Conservation (phyloP, 1,140 invertebrate genomes). For the Zaprionus nigranus region DNA sequence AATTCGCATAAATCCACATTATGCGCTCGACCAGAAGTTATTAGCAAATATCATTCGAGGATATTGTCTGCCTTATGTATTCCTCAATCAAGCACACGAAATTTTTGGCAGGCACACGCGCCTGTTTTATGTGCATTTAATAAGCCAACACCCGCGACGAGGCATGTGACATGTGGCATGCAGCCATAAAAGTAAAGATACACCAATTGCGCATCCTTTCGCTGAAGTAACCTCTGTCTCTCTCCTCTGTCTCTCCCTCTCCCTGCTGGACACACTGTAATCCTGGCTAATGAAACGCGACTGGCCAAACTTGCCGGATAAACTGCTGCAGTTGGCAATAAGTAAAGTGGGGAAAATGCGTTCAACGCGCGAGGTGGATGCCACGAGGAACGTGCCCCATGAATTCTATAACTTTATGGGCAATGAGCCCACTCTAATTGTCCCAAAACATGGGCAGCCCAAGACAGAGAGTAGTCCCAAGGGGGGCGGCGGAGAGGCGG, state of each 20-base stretch:
- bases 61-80: slow-evolving; percentile 2
- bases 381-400: slow-evolving; percentile 58
- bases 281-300: slow-evolving; percentile 71
- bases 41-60: not conserved
- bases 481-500: not conserved
- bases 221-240: not conserved
- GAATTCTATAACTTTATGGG: slow-evolving; percentile 78
- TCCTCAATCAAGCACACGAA: not conserved
- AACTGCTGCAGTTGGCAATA: slow-evolving; percentile 70
- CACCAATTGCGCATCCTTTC: slow-evolving; percentile 20
- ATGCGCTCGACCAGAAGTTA: not conserved
- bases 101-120: slow-evolving; percentile 9
- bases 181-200: slow-evolving; percentile 37
- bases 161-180: slow-evolving; percentile 6
- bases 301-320: slow-evolving; percentile 39
- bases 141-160: slow-evolving; percentile 5
- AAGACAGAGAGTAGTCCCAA: not conserved
- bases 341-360: slow-evolving; percentile 66
- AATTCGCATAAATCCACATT: not conserved
- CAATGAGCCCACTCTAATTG: slow-evolving; percentile 75
- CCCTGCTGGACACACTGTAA: slow-evolving; percentile 16
- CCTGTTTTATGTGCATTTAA: slow-evolving; percentile 38
- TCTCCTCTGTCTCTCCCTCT: not conserved
- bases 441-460: slow-evolving; percentile 46
- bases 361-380: slow-evolving; percentile 18